Base-by-base conservation (phyloP, 2,888 invertebrate genomes). In the Anoplius nigerrimus region DNA sequence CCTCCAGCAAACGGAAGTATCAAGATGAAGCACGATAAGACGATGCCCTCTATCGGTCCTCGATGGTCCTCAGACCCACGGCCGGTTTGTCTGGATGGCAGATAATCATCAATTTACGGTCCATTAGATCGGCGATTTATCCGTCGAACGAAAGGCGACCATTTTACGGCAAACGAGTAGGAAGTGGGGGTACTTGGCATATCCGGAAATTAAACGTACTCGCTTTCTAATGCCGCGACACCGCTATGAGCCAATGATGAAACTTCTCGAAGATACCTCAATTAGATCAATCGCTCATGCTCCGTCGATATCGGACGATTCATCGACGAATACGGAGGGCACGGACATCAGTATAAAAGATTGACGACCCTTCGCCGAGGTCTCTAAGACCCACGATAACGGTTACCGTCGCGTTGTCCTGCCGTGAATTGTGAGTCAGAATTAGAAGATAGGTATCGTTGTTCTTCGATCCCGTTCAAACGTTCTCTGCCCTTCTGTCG, bases 11-110 rank as follows among this genome's bases (percentile, higher is more conserved):
- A 79, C 80, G 79, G 81, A 78, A 80, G 75, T 78, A 85, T 85
- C 83, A 79, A 81, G 82, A 84, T 84, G 76, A 77, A 78, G 78
- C 70, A 62, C 72, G 85, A 85, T 84, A 84, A 82, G 71, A 75
- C 75, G 79, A 76, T 75, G 78, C 74, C 81, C 79, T 78, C 80
- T 82, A 84, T 84, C 79, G 82, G 77, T 79, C 76, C 77, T 80
- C 77, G 81, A 82, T 82, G 80, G 78, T 77, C 56, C 69, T 62
- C 65, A 71, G 75, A 76, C 78, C 66, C 76, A 45, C 58, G 67
- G 82, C 87, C 84, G 84, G 85, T 86, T 87, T 85, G 84, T 83
- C 86, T 84, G 82, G 84, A 85, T 84, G 80, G 82, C 78, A 82
- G 83, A 84, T 86, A 83, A 84, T 83, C 82, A 82, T 74, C 75